phyloP scores from a whole-genome alignment of 2,113 vertebrate species.

The Rattus rattus region DNA sequence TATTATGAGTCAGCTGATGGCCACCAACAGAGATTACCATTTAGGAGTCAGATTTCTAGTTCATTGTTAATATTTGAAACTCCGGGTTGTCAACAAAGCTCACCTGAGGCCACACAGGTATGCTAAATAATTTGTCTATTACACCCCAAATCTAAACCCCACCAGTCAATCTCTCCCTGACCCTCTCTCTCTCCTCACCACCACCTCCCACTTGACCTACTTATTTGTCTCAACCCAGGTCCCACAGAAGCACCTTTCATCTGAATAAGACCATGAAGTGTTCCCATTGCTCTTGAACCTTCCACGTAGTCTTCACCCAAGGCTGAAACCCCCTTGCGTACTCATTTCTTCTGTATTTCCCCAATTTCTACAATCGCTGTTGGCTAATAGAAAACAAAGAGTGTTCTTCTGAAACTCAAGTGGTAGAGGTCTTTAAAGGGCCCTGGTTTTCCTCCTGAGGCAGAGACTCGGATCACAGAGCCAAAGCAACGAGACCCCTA shows the following conservation, averaged over 20 bases:
- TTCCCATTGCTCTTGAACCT: background rate
- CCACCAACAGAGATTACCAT: background rate
- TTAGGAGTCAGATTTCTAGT: background rate
- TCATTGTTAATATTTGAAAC: background rate
- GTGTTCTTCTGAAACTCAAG: background rate
- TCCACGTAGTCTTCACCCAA: background rate
- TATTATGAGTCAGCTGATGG: background rate
- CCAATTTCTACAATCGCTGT: background rate
- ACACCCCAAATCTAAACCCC: background rate
- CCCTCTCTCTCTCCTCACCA: no score
- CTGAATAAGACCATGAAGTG: background rate
- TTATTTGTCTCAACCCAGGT: background rate
- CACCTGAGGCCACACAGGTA: background rate
- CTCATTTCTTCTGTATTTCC: background rate
- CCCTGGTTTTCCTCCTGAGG: background rate
- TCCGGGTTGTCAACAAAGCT: background rate
- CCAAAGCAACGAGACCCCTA: background rate
- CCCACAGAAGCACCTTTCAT: background rate
- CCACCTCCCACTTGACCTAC: background rate
- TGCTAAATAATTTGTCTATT: background rate
- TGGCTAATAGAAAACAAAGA: background rate
- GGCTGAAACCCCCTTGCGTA: background rate
- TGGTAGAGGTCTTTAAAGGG: background rate
- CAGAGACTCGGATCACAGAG: background rate
- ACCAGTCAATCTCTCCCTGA: background rate